Evolutionary conservation across 2,888 invertebrate genomes (phyloP).

Genomic region (Drosophila peninsularis): DNA sequence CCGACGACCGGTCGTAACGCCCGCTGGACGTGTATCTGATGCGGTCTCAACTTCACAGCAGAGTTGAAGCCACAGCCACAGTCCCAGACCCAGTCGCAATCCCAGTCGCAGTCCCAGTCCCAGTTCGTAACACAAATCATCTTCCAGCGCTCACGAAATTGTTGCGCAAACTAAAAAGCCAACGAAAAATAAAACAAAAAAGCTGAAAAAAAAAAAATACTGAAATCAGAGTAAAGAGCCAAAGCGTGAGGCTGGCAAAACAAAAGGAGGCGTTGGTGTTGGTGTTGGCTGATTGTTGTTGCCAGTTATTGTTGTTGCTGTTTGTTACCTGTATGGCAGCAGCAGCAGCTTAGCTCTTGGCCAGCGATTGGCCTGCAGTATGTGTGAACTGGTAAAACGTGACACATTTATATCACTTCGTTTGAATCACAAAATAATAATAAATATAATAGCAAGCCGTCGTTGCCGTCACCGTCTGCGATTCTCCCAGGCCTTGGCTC

Average conservation of each 20-base stretch:
- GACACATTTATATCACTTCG: slow-evolving; percentile 84
- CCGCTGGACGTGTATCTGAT: slow-evolving; percentile 80
- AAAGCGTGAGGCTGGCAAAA: slow-evolving; percentile 78
- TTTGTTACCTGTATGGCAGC: slow-evolving; percentile 73
- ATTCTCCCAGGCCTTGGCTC: slow-evolving; percentile 51
- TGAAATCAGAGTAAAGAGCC: slow-evolving; percentile 78
- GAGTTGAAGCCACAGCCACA: slow-evolving; percentile 23
- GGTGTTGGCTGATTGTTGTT: slow-evolving; percentile 77
- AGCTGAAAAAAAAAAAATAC: slow-evolving; percentile 22
- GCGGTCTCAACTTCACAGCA: slow-evolving; percentile 57
- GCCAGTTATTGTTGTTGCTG: slow-evolving; percentile 36
- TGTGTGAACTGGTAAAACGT: slow-evolving; percentile 85
- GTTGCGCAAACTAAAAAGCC: slow-evolving; percentile 79
- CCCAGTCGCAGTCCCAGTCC: slow-evolving; percentile 49
- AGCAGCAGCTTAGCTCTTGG: slow-evolving; percentile 31
- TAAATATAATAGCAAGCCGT: slow-evolving; percentile 77
- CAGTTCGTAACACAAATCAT: slow-evolving; percentile 81
- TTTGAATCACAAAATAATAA: slow-evolving; percentile 83
- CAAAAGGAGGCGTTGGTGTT: slow-evolving; percentile 81
- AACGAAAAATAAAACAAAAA: slow-evolving; percentile 45
- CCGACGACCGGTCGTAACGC: slow-evolving; percentile 73
- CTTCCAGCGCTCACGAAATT: slow-evolving; percentile 84
- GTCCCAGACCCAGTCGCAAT: slow-evolving; percentile 35
- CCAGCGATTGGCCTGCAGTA: slow-evolving; percentile 72
- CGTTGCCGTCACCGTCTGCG: slow-evolving; percentile 28